phyloP scores from a whole-genome alignment of 2,888 invertebrate genomes.

The Heliconius hortense region DNA sequence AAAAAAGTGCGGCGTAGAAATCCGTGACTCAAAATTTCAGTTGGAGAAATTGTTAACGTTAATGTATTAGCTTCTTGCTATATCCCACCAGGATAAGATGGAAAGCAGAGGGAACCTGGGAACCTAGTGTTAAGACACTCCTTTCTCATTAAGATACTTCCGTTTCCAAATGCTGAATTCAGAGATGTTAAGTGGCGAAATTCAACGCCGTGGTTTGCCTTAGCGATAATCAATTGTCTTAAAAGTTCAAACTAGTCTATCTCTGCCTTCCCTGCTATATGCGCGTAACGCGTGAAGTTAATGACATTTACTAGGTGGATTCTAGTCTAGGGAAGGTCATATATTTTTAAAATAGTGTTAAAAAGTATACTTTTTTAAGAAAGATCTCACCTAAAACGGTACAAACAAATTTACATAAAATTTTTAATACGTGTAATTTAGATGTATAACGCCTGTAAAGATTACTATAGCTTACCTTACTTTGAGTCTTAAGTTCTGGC shows the following conservation, averaged over 20 bases:
- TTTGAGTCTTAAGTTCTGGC: not conserved
- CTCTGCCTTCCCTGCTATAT: not conserved
- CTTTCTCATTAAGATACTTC: not conserved
- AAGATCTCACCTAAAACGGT: not conserved
- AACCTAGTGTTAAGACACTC: not conserved
- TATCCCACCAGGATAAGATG: not conserved
- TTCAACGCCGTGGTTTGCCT: too few relatives aligned
- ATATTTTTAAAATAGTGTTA: not conserved
- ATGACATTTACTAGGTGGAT: not conserved
- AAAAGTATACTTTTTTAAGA: not conserved
- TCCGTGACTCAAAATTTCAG: too few relatives aligned
- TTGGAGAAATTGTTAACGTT: too few relatives aligned
- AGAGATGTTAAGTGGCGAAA: too few relatives aligned
- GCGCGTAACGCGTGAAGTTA: not conserved
- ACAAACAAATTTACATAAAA: not conserved
- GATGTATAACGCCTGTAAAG: constrained; percentile 15
- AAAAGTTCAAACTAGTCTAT: too few relatives aligned
- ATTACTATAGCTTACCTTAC: not conserved
- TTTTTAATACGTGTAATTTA: constrained; percentile 17
- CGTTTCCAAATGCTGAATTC: too few relatives aligned
- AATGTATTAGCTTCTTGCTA: not conserved
- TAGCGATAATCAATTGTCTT: too few relatives aligned
- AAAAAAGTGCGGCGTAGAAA: too few relatives aligned
- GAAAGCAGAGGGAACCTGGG: not conserved
- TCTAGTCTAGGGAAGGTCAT: not conserved